Evolutionary conservation across 2,888 invertebrate species (phyloP).

Genomic region (Agonopterix heracliana): DNA sequence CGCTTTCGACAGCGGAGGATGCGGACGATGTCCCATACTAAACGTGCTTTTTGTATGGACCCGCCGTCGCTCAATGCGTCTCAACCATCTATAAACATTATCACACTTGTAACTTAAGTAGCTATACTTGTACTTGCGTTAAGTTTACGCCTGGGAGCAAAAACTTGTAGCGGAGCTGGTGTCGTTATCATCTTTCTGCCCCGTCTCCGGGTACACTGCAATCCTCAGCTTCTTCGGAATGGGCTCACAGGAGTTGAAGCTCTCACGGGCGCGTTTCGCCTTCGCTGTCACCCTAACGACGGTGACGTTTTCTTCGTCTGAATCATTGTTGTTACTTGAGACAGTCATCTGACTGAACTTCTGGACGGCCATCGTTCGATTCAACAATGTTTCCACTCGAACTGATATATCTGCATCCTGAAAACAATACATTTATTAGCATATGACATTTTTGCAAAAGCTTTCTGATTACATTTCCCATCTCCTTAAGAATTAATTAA

Average conservation of each 20-base stretch:
- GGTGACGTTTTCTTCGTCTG: constrained; percentile 25
- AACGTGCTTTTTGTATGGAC: no score
- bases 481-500: no score
- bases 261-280: constrained; percentile 48
- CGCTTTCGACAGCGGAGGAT: no score
- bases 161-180: constrained; percentile 50
- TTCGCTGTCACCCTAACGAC: constrained; percentile 37
- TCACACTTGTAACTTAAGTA: background rate
- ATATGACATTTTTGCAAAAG: background rate
- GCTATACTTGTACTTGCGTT: background rate
- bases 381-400: constrained; percentile 52
- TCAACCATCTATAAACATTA: background rate
- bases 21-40: no score
- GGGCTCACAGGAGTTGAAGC: constrained; percentile 47
- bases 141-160: constrained; percentile 25
- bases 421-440: constrained; percentile 4
- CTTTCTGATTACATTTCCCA: no score
- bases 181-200: constrained; percentile 30
- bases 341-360: constrained; percentile 31
- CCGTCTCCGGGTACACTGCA: constrained; percentile 16
- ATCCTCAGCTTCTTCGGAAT: constrained; percentile 48
- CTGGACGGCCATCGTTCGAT: constrained; percentile 30
- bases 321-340: constrained; percentile 30
- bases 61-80: no score
- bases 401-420: constrained; percentile 54